Evolutionary conservation across 2,888 invertebrate species (phyloP).

Genomic region (Trichopoda pennipes): DNA sequence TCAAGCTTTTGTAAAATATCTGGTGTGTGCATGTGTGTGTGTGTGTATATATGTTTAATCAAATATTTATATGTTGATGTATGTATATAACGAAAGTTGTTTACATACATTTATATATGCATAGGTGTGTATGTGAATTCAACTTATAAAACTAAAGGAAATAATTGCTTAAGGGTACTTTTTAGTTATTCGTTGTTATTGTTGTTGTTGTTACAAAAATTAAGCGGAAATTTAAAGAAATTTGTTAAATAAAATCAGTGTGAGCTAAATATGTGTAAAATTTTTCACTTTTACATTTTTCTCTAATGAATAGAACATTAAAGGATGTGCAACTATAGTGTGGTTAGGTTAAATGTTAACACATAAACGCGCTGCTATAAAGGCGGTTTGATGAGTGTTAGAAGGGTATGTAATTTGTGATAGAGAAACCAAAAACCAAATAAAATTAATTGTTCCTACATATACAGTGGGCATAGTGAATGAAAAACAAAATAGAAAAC

Average conservation of each 20-base stretch:
- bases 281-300: background rate
- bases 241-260: constrained; percentile 16
- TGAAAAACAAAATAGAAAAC: no score
- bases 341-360: constrained; percentile 28
- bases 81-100: background rate
- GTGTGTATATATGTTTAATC: background rate
- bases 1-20: constrained; percentile 3
- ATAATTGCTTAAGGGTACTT: constrained; percentile 49
- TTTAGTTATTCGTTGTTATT: constrained; percentile 6
- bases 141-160: constrained; percentile 41
- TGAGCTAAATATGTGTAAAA: constrained; percentile 32
- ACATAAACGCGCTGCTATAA: constrained; percentile 10
- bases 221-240: constrained; percentile 58
- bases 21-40: background rate
- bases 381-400: constrained; percentile 11
- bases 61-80: constrained; percentile 25
- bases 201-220: constrained; percentile 28
- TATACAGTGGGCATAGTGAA: no score
- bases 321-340: constrained; percentile 8
- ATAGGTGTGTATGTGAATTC: constrained; percentile 39
- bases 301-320: constrained; percentile 34
- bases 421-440: background rate
- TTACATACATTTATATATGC: constrained; percentile 4
- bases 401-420: background rate
- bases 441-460: background rate